Conservation (phyloP, 2,113 vertebrate genomes). For the Coturnix japonica region DNA sequence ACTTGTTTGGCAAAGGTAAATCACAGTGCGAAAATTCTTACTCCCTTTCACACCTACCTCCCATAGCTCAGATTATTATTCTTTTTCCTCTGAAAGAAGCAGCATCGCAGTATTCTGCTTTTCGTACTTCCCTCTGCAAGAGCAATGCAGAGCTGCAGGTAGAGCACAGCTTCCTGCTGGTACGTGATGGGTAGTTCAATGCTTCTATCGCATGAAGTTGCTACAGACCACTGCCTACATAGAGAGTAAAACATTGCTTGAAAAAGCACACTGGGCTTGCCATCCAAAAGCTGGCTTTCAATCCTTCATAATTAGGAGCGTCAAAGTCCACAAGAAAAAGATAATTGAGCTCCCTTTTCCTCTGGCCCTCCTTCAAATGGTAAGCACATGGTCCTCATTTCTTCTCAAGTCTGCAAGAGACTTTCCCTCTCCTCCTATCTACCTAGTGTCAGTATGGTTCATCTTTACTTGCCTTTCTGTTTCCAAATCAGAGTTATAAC, state of each 20-base stretch:
- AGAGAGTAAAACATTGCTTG: not conserved
- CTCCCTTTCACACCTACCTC: not conserved
- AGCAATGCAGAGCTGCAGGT: not conserved
- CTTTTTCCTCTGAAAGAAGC: not conserved
- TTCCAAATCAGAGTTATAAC: not conserved
- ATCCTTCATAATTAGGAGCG: not conserved
- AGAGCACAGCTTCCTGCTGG: not conserved
- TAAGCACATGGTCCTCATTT: not conserved
- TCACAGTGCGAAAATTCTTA: not conserved
- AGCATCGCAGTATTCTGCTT: not conserved
- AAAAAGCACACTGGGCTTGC: not conserved
- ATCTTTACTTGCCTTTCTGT: not conserved
- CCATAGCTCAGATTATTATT: not conserved
- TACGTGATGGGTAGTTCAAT: not conserved
- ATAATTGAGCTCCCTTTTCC: not conserved
- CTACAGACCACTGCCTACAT: not conserved
- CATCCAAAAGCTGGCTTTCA: not conserved
- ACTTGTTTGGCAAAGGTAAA: not conserved
- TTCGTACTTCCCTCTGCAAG: not conserved
- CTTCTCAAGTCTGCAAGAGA: not conserved
- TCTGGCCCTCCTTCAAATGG: not conserved
- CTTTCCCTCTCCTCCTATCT: not conserved
- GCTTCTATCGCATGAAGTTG: not conserved
- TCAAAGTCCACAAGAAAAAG: not conserved
- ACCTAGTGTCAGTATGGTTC: not conserved